Base-by-base conservation (phyloP, 2,888 invertebrate species). In the Hemicrepidius hirtus region DNA sequence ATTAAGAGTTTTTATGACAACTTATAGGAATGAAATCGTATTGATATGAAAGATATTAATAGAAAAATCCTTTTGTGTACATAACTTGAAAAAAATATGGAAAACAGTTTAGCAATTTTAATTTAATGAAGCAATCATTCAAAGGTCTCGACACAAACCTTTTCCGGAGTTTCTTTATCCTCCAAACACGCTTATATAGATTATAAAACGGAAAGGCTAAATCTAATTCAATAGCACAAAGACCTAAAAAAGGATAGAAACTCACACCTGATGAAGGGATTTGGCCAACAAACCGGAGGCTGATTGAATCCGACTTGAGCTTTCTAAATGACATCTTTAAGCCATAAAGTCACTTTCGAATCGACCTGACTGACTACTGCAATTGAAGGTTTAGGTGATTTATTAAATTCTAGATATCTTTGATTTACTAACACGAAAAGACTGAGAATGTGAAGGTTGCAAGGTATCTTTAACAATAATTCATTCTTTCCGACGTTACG, bases 261-360 rank as follows among this genome's bases (percentile, higher is more conserved):
- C 49, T 67, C 32, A 53, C 67, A 67, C 67, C 67, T 67, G 67
- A 67, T 67, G 44, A 59, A 67, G 46, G 59, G 44, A 60, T 60
- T 67, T 57, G 35, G 16, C 57, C 57, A 44, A 67, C 44, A 55
- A 67, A 46, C 55, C 40, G 44, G 67, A 44, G 53, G 24, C 67
- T 59, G 67, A 67, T 67, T 67, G 67, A 57, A 67, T 68, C 50
- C 50, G 50, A 53, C 40, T 41, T 68, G 37, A 62, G 50, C 44
- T 63, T 55, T 63, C 35, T 53, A 63, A 63, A 63, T 63, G 69
- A 63, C 63, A 69, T 63, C 53, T 63, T 63, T 41, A 69, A 53
- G 62, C 46, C 57, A 32, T 35, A 60, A 20, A 68, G 57, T 49
- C 24, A 53, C 24, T 67, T 44, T 50, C 46, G 57, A 24, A 24